Conservation (phyloP, 2,888 invertebrate genomes). For the Pristionchus maxplancki region DNA sequence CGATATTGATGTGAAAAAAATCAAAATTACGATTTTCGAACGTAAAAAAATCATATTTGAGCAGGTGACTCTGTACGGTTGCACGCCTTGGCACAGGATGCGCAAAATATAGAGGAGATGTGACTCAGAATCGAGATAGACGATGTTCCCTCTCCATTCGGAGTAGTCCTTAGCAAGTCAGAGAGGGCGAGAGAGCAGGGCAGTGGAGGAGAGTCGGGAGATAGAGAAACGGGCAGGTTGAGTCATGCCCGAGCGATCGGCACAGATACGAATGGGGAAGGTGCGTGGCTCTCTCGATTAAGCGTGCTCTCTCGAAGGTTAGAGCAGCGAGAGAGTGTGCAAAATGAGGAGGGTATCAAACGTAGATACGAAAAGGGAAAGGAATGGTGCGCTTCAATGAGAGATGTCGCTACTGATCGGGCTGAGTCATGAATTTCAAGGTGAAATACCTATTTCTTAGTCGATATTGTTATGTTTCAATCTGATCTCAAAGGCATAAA, state of each 20-base stretch:
- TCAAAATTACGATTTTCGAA: not conserved
- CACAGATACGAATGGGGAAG: slow-evolving; percentile 40
- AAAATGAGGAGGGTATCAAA: too few relatives aligned
- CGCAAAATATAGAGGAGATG: not conserved
- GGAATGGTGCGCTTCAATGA: not conserved
- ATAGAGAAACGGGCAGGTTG: slow-evolving; percentile 19
- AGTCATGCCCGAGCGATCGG: not conserved
- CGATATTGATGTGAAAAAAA: not conserved
- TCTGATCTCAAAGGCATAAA: too few relatives aligned
- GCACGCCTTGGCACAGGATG: slow-evolving; percentile 15
- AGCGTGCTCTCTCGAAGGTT: too few relatives aligned
- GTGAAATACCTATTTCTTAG: too few relatives aligned
- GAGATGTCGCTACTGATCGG: not conserved
- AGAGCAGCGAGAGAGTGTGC: too few relatives aligned
- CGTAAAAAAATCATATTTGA: not conserved
- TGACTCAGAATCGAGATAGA: not conserved
- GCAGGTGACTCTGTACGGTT: not conserved
- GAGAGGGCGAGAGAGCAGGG: not conserved
- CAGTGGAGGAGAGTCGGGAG: not conserved
- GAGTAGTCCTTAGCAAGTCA: not conserved
- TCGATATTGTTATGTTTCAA: too few relatives aligned
- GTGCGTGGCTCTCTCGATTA: too few relatives aligned
- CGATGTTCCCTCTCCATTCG: not conserved
- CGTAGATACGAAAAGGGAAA: slow-evolving; percentile 1
- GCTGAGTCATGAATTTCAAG: too few relatives aligned